Conservation (phyloP, 92 coral and sea anemone genomes). For the Hydrozoanthus gracilis region DNA sequence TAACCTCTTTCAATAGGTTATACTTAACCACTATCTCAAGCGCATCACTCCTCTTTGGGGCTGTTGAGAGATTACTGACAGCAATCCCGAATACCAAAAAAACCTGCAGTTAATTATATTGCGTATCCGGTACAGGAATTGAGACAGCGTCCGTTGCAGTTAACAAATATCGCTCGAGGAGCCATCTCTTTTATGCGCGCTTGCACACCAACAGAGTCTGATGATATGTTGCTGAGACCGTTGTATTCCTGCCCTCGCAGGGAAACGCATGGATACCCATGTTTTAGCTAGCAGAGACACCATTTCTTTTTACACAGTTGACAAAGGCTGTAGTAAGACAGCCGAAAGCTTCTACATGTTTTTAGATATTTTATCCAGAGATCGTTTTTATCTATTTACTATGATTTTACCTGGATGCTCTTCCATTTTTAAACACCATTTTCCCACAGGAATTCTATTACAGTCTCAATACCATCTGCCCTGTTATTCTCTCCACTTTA, state of each 20-base stretch:
- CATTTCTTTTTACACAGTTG: too few species aligned
- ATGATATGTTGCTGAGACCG: slow-evolving; percentile 50
- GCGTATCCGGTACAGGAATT: slow-evolving; percentile 25
- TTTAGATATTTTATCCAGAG: too few species aligned
- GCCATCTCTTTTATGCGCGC: slow-evolving; percentile 24
- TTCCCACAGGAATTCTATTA: neutral
- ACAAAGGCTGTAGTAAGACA: too few species aligned
- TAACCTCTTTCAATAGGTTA: neutral
- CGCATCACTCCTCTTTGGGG: slow-evolving; percentile 48
- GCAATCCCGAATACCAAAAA: slow-evolving; percentile 2
- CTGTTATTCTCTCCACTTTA: neutral
- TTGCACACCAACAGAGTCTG: slow-evolving; percentile 45
- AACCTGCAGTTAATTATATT: slow-evolving; percentile 21
- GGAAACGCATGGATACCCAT: too few species aligned
- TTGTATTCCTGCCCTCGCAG: slow-evolving; percentile 46
- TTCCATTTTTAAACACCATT: too few species aligned
- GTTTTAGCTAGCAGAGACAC: neutral
- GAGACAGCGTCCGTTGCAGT: slow-evolving; percentile 47
- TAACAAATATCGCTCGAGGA: slow-evolving; percentile 27
- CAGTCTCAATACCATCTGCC: neutral
- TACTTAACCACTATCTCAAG: slow-evolving; percentile 22
- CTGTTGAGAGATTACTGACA: slow-evolving; percentile 29
- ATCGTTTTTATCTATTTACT: too few species aligned
- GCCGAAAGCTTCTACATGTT: too few species aligned
- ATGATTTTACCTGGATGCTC: too few species aligned